Percentiles rank a stretch among this genome's conserved stretches.
Conservation (phyloP, 2,113 vertebrate genomes). For the Eurystomus gularis region DNA sequence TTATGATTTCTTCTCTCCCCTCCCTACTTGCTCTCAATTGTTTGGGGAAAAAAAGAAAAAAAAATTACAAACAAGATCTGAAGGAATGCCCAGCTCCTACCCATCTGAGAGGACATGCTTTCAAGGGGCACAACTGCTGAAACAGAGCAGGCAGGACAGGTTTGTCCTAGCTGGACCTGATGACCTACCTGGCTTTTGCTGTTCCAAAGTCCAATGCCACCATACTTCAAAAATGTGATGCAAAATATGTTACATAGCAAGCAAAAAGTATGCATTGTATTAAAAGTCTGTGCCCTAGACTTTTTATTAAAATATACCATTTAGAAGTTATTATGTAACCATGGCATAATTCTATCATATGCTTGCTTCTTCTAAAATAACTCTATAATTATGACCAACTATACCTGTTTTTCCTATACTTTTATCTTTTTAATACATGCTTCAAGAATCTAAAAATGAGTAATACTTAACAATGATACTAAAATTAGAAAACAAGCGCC, state of each 20-base stretch:
- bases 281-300: background rate
- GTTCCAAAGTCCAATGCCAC: background rate
- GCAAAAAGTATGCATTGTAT: background rate
- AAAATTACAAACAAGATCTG: background rate
- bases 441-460: slow-evolving; percentile 28
- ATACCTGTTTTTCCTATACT: slow-evolving; percentile 1
- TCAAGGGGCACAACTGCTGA: background rate
- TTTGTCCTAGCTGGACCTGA: background rate
- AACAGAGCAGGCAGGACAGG: background rate
- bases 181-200: background rate
- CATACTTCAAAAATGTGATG: background rate
- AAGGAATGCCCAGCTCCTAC: background rate
- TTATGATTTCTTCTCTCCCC: background rate
- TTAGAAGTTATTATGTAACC: slow-evolving; percentile 33
- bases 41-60: background rate
- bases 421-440: background rate
- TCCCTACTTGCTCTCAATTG: background rate
- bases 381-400: slow-evolving; percentile 32
- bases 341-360: background rate
- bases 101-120: background rate
- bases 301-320: background rate
- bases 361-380: slow-evolving; percentile 4
- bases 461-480: slow-evolving; percentile 31
- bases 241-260: background rate
- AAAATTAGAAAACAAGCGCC: slow-evolving; percentile 45